Evolutionary conservation across 2,888 invertebrate species (phyloP), one percentile per base, ranked within the genome.

Genomic region (Marronus borbonicus): DNA sequence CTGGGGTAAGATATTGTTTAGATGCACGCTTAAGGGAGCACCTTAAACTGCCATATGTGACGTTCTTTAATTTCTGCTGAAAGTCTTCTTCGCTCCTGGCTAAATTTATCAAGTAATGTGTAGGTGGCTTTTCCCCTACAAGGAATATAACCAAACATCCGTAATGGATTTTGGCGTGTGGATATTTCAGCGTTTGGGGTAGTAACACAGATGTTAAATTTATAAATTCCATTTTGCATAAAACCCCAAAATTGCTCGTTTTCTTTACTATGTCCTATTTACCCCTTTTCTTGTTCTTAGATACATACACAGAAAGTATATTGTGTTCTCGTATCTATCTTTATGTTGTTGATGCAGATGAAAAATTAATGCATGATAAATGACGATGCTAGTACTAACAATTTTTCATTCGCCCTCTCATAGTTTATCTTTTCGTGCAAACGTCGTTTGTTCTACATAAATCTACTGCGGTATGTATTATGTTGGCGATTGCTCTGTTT

Each of bases 1-100:
- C 17, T 68, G 58, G 70, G 55, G 70, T 55, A 36, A 70, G 31
- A 31, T 70, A 70, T 55, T n/a, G 70, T 70, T 58, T 70, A 17
- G 24, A 10, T 28, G 36, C 17, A 28, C n/a, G 55, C 17, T 31
- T 70, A 17, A 5, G 58, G 12, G 50, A 2, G 8, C n/a, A 50
- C 69, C n/a, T 52, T 69, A 14, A 4, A 52, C 36, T 10, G 8
- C 66, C 66, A 20, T 31, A 17, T 31, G 70, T 31, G 36, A 31
- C 70, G 31, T 52, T 50, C 69, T 28, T 50, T 69, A 69, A 70
- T 58, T 70, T 55, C 58, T 70, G 39, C 39, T 36, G 58, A 50
- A 52, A 50, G 10, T 55, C 39, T 24, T 55, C 39, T 24, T 17
- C 20, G 39, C 70, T 70, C 14, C 20, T 58, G 55, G 8, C 70